These are phyloP conservation scores for Paraplagusia blochii DNA, from an alignment of 2,113 vertebrate species.

Conservation along the genomic window DNA sequence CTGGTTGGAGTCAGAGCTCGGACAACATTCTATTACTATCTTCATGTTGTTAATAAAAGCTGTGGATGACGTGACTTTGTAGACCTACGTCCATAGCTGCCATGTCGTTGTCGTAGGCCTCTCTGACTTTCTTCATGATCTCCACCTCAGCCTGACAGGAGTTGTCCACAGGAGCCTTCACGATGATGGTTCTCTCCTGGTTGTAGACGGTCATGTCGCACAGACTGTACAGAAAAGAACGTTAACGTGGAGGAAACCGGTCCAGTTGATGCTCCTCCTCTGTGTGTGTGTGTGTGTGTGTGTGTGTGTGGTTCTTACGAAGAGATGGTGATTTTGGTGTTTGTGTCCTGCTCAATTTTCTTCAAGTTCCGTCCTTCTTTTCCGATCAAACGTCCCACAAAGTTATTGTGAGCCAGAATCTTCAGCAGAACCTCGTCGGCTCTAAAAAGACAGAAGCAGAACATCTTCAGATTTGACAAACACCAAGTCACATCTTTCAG, in stretches of 20 bases:
- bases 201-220: slow-evolving; percentile 95
- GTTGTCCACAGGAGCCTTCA: slow-evolving; percentile 85
- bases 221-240: slow-evolving; percentile 67
- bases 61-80: not conserved
- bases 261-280: too few species aligned
- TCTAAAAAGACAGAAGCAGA: slow-evolving; percentile 51
- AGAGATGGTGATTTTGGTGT: slow-evolving; percentile 97
- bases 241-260: not conserved
- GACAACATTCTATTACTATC: too few species aligned
- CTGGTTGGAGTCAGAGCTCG: too few species aligned
- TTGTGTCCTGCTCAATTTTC: slow-evolving; percentile 94
- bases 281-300: not conserved
- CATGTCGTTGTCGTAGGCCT: slow-evolving; percentile 95
- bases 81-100: slow-evolving; percentile 93
- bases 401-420: slow-evolving; percentile 94
- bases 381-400: slow-evolving; percentile 92
- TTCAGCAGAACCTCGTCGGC: slow-evolving; percentile 95
- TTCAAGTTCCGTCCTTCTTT: slow-evolving; percentile 95
- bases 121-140: slow-evolving; percentile 93
- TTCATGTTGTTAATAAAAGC: too few species aligned
- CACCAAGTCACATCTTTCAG: too few species aligned
- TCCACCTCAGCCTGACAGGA: slow-evolving; percentile 89
- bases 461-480: not conserved
- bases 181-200: slow-evolving; percentile 91
- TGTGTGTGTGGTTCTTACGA: slow-evolving; percentile 74